Percentiles rank a stretch among this genome's conserved stretches.
Conservation (phyloP, 1,140 invertebrate species). For the Cataglyphis hispanica region DNA sequence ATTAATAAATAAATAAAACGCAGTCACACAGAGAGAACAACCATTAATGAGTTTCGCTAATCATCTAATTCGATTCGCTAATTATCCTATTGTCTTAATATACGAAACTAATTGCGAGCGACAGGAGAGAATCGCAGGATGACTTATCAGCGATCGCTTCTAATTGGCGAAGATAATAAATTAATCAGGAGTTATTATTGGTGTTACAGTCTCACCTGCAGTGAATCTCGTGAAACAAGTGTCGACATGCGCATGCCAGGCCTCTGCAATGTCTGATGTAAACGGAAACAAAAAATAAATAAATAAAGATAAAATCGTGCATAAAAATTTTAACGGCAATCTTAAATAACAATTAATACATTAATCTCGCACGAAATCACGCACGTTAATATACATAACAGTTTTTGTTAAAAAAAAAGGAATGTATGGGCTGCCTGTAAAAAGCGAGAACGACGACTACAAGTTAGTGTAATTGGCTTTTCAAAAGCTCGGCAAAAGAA, state of each 20-base stretch:
- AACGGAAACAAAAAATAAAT: constrained; percentile 66
- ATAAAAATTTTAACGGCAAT: background rate
- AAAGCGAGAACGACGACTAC: constrained; percentile 18
- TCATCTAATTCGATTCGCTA: constrained; percentile 26
- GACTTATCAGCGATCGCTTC: constrained; percentile 1
- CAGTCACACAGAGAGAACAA: background rate
- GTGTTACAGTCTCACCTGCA: constrained; percentile 83
- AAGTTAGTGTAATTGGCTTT: constrained; percentile 21
- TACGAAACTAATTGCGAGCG: constrained; percentile 8
- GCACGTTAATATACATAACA: background rate
- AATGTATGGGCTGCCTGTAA: background rate
- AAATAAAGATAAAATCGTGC: constrained; percentile 33
- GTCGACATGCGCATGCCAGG: constrained; percentile 79
- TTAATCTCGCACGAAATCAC: constrained; percentile 26
- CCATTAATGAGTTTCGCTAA: constrained; percentile 14
- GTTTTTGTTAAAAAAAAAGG: constrained; percentile 21
- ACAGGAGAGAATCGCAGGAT: background rate
- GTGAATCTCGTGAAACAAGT: constrained; percentile 79
- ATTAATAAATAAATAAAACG: constrained; percentile 60
- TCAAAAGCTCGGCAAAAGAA: background rate
- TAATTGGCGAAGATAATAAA: constrained; percentile 23
- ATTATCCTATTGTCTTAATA: constrained; percentile 28
- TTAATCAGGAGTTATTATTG: constrained; percentile 57
- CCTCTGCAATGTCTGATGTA: constrained; percentile 82
- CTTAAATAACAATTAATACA: constrained; percentile 13